These are phyloP conservation scores for Diplazon laetatorius DNA, from an alignment of 2,888 invertebrate species.

Conservation along the genomic window DNA sequence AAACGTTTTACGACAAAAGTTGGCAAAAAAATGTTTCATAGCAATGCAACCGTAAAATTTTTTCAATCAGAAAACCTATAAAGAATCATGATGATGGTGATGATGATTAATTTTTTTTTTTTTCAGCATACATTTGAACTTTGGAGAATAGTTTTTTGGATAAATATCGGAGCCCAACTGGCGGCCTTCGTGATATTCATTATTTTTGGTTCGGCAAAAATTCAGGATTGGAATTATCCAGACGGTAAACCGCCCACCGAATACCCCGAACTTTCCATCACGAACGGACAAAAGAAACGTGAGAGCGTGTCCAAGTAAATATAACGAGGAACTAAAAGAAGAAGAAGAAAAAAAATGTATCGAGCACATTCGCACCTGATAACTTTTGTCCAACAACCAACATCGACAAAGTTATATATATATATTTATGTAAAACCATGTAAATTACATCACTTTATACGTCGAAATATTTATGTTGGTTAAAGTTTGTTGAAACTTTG, in stretches of 20 bases:
- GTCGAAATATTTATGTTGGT: background rate
- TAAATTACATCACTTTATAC: too few species aligned
- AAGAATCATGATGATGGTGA: too few species aligned
- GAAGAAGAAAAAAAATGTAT: conserved; percentile 1
- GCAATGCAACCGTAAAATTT: too few species aligned
- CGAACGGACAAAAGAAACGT: conserved; percentile 1
- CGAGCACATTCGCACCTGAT: background rate
- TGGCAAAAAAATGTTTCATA: too few species aligned
- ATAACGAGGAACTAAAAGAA: too few species aligned
- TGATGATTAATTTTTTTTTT: background rate
- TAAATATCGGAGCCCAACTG: conserved; percentile 72
- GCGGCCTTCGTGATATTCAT: conserved; percentile 73
- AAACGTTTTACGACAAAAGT: too few species aligned
- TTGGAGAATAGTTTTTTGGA: conserved; percentile 78
- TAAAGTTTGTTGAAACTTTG: conserved; percentile 1
- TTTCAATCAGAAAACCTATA: too few species aligned
- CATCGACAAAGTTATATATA: too few species aligned
- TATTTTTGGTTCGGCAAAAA: conserved; percentile 77
- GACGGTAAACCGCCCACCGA: conserved; percentile 40
- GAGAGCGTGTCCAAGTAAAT: background rate
- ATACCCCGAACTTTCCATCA: background rate
- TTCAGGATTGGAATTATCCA: conserved; percentile 78
- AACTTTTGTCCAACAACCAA: background rate
- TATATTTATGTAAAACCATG: background rate
- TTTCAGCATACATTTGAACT: conserved; percentile 77